Percentiles rank a stretch among this genome's conserved stretches.
These are phyloP conservation scores for Henricia sp. DNA, from an alignment of 53 echinoderm and acorn worm species.

Conservation along the genomic window DNA sequence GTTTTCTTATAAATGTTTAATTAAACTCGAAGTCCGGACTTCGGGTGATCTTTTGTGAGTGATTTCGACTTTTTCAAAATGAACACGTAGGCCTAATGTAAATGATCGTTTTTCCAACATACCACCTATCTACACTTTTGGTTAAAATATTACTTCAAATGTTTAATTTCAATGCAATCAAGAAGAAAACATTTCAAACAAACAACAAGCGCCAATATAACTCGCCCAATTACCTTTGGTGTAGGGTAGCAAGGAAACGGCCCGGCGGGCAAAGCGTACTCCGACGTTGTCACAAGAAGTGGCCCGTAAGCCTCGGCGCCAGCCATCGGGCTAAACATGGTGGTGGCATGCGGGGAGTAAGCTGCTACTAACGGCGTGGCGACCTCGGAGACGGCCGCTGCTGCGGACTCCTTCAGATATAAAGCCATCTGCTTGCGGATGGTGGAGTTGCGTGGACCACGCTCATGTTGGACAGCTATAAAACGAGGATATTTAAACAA, in stretches of 20 bases:
- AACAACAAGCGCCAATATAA: too few species aligned
- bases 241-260: conserved; percentile 78
- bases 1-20: too few species aligned
- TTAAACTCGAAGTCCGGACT: too few species aligned
- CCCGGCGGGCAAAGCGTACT: conserved; percentile 38
- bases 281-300: conserved; percentile 50
- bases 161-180: too few species aligned
- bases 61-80: too few species aligned
- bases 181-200: too few species aligned
- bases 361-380: conserved; percentile 72
- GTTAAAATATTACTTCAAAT: too few species aligned
- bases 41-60: too few species aligned
- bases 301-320: conserved; percentile 54
- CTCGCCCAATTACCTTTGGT: conserved; percentile 84
- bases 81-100: too few species aligned
- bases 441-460: conserved; percentile 96
- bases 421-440: conserved; percentile 99
- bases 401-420: conserved; percentile 95
- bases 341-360: conserved; percentile 65
- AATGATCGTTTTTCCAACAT: too few species aligned
- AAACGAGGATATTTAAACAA: too few species aligned
- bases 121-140: too few species aligned
- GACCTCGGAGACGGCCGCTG: conserved; percentile 78
- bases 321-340: conserved; percentile 74
- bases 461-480: conserved; percentile 96